A percentile compares a stretch with the other conserved stretches of the same genome.
Conservation (phyloP, 2,113 vertebrate species). For the Tursiops truncatus region DNA sequence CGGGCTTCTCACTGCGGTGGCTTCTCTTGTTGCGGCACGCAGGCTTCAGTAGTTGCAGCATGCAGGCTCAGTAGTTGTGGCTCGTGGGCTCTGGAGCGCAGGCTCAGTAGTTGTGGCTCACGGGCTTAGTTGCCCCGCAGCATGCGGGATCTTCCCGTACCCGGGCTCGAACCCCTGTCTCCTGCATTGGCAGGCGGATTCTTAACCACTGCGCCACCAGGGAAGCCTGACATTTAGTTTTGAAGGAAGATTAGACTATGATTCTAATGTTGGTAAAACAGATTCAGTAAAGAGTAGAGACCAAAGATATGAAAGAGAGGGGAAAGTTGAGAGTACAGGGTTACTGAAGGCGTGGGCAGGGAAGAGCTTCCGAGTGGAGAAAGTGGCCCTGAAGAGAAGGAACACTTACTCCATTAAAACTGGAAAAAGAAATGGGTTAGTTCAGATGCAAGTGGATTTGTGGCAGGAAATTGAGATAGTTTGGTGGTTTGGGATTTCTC, state of each 20-base stretch:
- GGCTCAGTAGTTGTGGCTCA: too few species aligned
- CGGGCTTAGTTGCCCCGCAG: too few species aligned
- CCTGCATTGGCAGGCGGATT: too few species aligned
- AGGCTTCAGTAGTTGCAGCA: too few species aligned
- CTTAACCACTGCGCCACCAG: not conserved
- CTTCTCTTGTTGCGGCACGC: too few species aligned
- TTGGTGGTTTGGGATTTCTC: not conserved
- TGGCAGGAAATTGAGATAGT: not conserved
- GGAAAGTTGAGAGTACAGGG: not conserved
- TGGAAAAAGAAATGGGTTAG: not conserved
- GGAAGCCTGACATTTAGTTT: not conserved
- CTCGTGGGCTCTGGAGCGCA: too few species aligned
- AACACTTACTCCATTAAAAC: not conserved
- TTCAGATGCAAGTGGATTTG: not conserved
- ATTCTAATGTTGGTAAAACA: not conserved
- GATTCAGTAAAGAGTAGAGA: not conserved
- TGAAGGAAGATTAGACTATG: not conserved
- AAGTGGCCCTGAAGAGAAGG: not conserved
- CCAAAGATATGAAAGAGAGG: not conserved
- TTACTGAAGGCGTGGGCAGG: not conserved
- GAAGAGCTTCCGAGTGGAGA: not conserved
- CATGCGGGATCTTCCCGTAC: too few species aligned
- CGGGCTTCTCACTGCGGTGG: too few species aligned
- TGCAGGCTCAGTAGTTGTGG: too few species aligned
- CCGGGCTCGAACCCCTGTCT: too few species aligned